Evolutionary conservation across 2,797 vertebrate genomes (phyloP), one percentile per base, ranked within the genome.

Genomic region (Lepidocolaptes lacrymiger): DNA sequence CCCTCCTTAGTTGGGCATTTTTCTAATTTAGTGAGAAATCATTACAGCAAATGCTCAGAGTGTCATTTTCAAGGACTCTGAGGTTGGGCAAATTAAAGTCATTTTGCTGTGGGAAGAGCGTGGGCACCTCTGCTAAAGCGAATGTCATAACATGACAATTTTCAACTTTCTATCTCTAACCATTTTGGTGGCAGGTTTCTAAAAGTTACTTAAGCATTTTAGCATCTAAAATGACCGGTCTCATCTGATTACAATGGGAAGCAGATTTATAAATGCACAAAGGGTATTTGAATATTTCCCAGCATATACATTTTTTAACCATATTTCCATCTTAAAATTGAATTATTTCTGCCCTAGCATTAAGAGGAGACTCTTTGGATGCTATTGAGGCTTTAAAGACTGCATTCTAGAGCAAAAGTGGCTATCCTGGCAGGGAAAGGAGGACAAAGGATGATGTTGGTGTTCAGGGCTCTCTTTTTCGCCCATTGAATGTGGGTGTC

Each of bases 1-100:
- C 94, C 92, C 93, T 96, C 96, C 96, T 97, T 97, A 97, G 96
- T 97, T 97, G 96, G 86, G 92, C 95, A 96, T 96, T 97, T 97
- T 96, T 96, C 96, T 97, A 96, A 97, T 97, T 97, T 95, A 97
- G 96, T 97, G 93, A 96, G 95, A 97, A 97, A 97, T 97, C 96
- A 97, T 97, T 96, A 97, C 37, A 0, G 94, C 78, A 93, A 96
- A 96, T 97, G 93, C 85, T 95, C 85, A 14, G 91, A 96, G 96
- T 96, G 96, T 97, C 95, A 85, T 96, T 95, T 97, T 97, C 95
- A 96, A 96, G 95, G 94, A 89, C 94, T 91, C 88, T 18, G 81
- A 63, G 94, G 95, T 95, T 95, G 95, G 91, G 88, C 77, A 95
- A 96, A 96, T 97, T 97, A 97, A 95, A 97, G 95, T 95, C 55